Base-by-base conservation (phyloP, 2,113 vertebrate genomes). In the Rhipidura dahli region DNA sequence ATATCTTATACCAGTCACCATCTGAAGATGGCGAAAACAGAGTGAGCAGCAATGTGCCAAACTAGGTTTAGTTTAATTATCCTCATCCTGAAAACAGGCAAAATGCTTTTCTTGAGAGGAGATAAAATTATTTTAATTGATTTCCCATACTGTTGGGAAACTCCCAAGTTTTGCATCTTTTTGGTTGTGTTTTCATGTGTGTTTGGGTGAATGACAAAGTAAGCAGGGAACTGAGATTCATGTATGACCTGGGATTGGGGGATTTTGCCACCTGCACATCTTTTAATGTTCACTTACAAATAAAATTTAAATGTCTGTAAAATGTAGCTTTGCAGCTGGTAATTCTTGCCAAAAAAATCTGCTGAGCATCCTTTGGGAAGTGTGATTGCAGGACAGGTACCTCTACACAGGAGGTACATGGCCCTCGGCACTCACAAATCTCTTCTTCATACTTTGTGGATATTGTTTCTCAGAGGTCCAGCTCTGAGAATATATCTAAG, bases 101-200 rank as follows among this genome's bases (percentile, higher is more conserved):
- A 65, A 87, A 79, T 19, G 1, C 0, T 33, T 6, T 37, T 39
- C 31, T 33, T 8, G 0, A 5, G 9, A 3, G 7, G 1, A 21
- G 7, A 35, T 13, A 79, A 70, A 68, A 18, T 1, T 39, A 50
- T 37, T 81, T 82, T 35, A 59, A 69, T 30, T 80, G 0, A 21
- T 61, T 78, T 44, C 26, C 7, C 7, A 23, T 27, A 31, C 26
- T 50, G 3, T 66, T 60, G 42, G 42, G 35, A 57, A 87, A n/a
- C 12, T 59, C 26, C 0, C 4, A 33, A 40, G 7, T 40, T 69
- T 87, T 63, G 1, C 15, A 45, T 35, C 15, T 33, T 50, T 71
- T 20, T 54, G 12, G 5, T 14, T 79, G 10, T 33, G 2, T 17
- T 86, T 90, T 2, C 9, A 5, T 13, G 2, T 39, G 6, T 7